Evolutionary conservation across 2,888 invertebrate genomes (phyloP), one percentile per base, ranked within the genome.

Genomic region (Clitarchus hookeri): DNA sequence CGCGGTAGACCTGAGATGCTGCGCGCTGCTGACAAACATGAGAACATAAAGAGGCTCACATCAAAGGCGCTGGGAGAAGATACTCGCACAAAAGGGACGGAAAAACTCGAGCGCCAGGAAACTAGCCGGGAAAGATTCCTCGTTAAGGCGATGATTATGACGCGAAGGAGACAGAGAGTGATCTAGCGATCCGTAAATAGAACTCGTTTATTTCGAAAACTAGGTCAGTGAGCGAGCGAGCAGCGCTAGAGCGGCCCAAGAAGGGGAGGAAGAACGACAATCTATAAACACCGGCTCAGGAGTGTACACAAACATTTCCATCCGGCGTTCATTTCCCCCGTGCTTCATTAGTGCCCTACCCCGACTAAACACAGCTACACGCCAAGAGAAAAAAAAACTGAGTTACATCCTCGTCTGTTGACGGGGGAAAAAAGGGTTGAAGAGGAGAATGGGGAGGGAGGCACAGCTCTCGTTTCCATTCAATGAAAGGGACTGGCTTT

Each of bases 281-380:
- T 65, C 65, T 65, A 65, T 65, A 65, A 65, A 65, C 65, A 65
- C 53, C 12, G 65, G n/a, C 65, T 65, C 65, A n/a, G 65, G 23
- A 65, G 65, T 65, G 1, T 65, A 65, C 65, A 65, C 65, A 65
- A 65, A 65, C 65, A 65, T 65, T 65, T 65, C 65, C 65, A 65
- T 65, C 23, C 16, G 65, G 65, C 65, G n/a, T 65, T 65, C 65
- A 65, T 65, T 65, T 65, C 65, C 65, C 65, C n/a, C 19, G 65
- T 19, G 65, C 65, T 65, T 65, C 65, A 65, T 65, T 65, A 65
- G 65, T 65, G 65, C 65, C 65, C 65, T 19, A 19, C 65, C 65
- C n/a, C 65, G 65, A 65, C 65, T 65, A n/a, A 19, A 65, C 65
- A 65, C 65, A 65, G n/a, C 65, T 65, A 65, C 65, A 65, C 65